Evolutionary conservation across 2,888 invertebrate genomes (phyloP).

Genomic region (Xylota sylvarum): DNA sequence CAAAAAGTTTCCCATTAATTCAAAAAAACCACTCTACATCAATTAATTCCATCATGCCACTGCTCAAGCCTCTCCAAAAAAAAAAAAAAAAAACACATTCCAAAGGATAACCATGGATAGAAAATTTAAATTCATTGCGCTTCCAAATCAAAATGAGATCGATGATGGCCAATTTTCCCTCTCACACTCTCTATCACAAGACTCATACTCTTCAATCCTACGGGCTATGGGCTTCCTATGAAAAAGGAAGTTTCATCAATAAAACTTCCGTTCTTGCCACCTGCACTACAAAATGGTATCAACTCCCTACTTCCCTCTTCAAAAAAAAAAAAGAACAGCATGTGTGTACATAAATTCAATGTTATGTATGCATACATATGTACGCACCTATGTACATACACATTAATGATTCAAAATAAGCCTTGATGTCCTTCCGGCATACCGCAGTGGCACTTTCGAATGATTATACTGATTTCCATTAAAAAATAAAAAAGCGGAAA

Average conservation of each 20-base stretch:
- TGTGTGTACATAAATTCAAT: not conserved
- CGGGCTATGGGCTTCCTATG: not conserved
- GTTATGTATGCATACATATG: too few relatives aligned
- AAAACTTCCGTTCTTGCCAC: slow-evolving; percentile 54
- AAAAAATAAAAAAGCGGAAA: slow-evolving; percentile 14
- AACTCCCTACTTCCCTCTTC: not conserved
- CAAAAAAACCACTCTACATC: slow-evolving; percentile 12
- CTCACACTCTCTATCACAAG: not conserved
- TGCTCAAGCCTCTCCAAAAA: slow-evolving; percentile 9
- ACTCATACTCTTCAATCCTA: slow-evolving; percentile 7
- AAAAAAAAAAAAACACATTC: not conserved
- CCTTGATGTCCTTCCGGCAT: slow-evolving; percentile 39
- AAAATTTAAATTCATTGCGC: slow-evolving; percentile 51
- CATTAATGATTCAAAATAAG: slow-evolving; percentile 53
- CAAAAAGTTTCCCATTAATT: slow-evolving; percentile 50
- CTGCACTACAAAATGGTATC: slow-evolving; percentile 19
- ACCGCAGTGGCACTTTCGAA: slow-evolving; percentile 64
- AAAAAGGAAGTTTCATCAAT: slow-evolving; percentile 54
- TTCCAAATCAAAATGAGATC: slow-evolving; percentile 56
- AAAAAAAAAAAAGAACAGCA: not conserved
- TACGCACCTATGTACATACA: slow-evolving; percentile 11
- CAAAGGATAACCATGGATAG: slow-evolving; percentile 37
- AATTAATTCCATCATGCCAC: slow-evolving; percentile 43
- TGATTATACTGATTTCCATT: slow-evolving; percentile 65
- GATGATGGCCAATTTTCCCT: slow-evolving; percentile 48